Evolutionary conservation across 2,113 vertebrate species (phyloP).

Genomic region (Steatornis caripensis): DNA sequence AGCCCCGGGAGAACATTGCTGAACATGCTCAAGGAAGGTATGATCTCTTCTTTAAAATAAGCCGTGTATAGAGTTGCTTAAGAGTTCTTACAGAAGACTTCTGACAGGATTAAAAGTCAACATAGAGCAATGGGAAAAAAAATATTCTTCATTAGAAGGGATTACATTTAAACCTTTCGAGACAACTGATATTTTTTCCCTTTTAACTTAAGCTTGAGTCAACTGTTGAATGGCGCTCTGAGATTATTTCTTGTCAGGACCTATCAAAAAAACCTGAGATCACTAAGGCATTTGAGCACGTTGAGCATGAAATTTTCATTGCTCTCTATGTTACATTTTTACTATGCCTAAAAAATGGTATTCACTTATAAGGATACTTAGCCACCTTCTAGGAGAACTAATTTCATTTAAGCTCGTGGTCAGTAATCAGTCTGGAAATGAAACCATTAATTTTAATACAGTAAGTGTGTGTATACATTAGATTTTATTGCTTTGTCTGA

Average conservation of each 20-base stretch:
- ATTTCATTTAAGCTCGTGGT: conserved; percentile 11
- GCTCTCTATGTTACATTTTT: background rate
- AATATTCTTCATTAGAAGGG: conserved; percentile 1
- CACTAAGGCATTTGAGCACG: background rate
- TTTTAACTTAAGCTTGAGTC: conserved; percentile 7
- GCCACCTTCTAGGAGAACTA: background rate
- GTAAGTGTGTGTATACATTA: background rate
- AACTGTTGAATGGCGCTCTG: conserved; percentile 1
- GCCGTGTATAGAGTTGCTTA: background rate
- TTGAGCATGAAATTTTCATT: background rate
- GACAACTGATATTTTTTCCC: background rate
- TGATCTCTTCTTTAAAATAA: background rate
- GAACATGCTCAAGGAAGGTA: background rate
- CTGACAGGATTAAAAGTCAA: conserved; percentile 9
- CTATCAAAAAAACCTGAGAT: background rate
- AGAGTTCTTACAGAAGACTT: background rate
- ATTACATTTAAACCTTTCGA: conserved; percentile 37
- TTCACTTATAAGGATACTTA: background rate
- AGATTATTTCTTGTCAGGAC: conserved; percentile 36
- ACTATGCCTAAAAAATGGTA: background rate
- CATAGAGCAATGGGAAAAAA: background rate
- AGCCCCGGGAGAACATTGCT: background rate
- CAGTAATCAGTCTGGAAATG: conserved; percentile 36
- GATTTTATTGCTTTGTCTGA: conserved; percentile 49
- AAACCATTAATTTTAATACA: conserved; percentile 46